Percentiles rank a stretch among this genome's conserved stretches.
Conservation (phyloP, 2,113 vertebrate species). For the Paracanthobrama guichenoti region DNA sequence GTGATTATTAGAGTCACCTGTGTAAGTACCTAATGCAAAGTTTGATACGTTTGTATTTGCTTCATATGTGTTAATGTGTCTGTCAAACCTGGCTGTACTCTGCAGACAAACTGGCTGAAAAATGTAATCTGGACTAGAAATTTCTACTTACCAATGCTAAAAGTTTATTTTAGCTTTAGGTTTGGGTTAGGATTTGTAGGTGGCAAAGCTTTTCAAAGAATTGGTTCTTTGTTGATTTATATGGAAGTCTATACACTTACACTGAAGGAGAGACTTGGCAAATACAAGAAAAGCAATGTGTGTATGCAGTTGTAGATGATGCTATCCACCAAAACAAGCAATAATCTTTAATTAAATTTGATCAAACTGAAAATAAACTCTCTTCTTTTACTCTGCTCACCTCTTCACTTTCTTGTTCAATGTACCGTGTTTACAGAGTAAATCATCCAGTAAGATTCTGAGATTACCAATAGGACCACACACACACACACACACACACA, state of each 20-base stretch:
- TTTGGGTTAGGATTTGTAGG: neutral
- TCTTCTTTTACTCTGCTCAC: slow-evolving; percentile 21
- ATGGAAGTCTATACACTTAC: neutral
- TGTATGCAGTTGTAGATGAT: neutral
- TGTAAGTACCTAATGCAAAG: neutral
- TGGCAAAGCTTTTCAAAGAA: neutral
- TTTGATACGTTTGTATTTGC: neutral
- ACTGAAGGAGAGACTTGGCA: neutral
- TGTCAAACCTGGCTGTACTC: neutral
- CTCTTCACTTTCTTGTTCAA: slow-evolving; percentile 32
- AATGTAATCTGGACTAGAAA: neutral
- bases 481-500: neutral
- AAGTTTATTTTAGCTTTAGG: neutral
- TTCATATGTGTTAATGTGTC: neutral
- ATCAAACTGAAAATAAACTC: neutral
- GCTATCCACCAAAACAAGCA: neutral
- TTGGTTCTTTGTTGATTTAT: too few relatives aligned
- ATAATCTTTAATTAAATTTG: neutral
- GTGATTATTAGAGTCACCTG: slow-evolving; percentile 19
- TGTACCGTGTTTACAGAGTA: slow-evolving; percentile 21
- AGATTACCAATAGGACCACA: slow-evolving; percentile 42
- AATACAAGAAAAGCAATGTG: neutral
- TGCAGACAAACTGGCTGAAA: neutral
- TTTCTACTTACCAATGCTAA: neutral
- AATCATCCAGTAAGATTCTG: slow-evolving; percentile 35